Base-by-base conservation (phyloP, 2,113 vertebrate genomes). In the Trichomycterus rosablanca region DNA sequence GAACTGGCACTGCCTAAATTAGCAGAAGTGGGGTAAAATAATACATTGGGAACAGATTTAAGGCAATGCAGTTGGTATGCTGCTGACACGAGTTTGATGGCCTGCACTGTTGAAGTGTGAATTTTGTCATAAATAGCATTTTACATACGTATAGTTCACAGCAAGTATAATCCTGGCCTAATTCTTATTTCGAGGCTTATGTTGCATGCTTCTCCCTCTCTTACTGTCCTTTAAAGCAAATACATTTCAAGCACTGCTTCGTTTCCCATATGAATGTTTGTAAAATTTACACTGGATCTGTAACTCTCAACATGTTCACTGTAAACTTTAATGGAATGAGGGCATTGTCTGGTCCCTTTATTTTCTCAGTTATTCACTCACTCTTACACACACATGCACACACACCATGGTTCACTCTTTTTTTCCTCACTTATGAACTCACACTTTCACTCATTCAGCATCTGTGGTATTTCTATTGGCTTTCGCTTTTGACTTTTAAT, bases 401-500 rank as follows among this genome's bases (percentile, higher is more conserved):
- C 44, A 24, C 22, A 3, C n/a, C 5, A 32, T 35, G 14, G 15
- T 15, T 58, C 34, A 12, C 34, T 26, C 12, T 54, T 24, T 48
- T 30, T 53, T 9, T 55, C 32, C 42, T 12, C 56, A 46, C 60
- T 60, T 23, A 22, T 24, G 12, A 37, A 48, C 26, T 62, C 77
- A 74, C 79, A 82, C 74, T 46, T 58, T 55, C 78, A 74, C 79
- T 83, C 73, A 58, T 44, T 43, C 71, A 80, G 60, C 74, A 77
- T 81, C 26, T 79, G 48, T 80, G 81, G 79, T 72, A 39, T 70
- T 83, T 54, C 23, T 63, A 16, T 32, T 35, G 49, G 60, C 49
- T 57, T 59, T 28, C 28, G n/a, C 68, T 34, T 44, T 35, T 67
- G 72, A 63, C 63, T 59, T 53, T 68, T 55, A 34, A 44, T 23